These are phyloP conservation scores for Hycleus phaleratus DNA, from an alignment of 1,140 invertebrate species.

Conservation along the genomic window DNA sequence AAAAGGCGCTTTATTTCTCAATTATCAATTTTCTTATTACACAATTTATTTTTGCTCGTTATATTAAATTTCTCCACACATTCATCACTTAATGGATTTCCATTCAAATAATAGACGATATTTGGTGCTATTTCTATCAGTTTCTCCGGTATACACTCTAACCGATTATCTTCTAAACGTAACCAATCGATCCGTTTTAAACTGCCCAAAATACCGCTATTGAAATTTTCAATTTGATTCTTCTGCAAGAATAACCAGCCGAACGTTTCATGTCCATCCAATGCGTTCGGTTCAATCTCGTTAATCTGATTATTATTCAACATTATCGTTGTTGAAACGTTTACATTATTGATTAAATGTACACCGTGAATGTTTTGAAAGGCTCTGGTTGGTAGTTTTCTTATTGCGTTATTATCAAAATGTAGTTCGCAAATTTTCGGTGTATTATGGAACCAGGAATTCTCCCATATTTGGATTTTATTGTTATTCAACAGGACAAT, in stretches of 20 bases:
- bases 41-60: conserved; percentile 5
- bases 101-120: conserved; percentile 28
- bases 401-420: conserved; percentile 32
- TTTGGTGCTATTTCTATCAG: conserved; percentile 28
- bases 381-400: conserved; percentile 23
- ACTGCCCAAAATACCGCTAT: conserved; percentile 21
- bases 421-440: conserved; percentile 31
- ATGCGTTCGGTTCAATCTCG: conserved; percentile 28
- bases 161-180: conserved; percentile 28
- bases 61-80: conserved; percentile 42
- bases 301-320: conserved; percentile 33
- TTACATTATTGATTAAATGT: conserved; percentile 25
- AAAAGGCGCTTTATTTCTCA: not conserved
- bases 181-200: conserved; percentile 28
- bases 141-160: conserved; percentile 29
- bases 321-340: conserved; percentile 28
- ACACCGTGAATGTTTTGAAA: conserved; percentile 31
- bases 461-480: conserved; percentile 27
- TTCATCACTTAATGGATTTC: conserved; percentile 28
- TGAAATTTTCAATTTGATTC: conserved; percentile 30
- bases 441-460: conserved; percentile 31
- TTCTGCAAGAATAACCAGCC: conserved; percentile 35
- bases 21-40: conserved; percentile 2
- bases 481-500: conserved; percentile 32
- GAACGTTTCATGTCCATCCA: conserved; percentile 27